Evolutionary conservation across 2,797 vertebrate genomes (phyloP), one percentile per base, ranked within the genome.

Genomic region (Lindbergichthys nudifrons): DNA sequence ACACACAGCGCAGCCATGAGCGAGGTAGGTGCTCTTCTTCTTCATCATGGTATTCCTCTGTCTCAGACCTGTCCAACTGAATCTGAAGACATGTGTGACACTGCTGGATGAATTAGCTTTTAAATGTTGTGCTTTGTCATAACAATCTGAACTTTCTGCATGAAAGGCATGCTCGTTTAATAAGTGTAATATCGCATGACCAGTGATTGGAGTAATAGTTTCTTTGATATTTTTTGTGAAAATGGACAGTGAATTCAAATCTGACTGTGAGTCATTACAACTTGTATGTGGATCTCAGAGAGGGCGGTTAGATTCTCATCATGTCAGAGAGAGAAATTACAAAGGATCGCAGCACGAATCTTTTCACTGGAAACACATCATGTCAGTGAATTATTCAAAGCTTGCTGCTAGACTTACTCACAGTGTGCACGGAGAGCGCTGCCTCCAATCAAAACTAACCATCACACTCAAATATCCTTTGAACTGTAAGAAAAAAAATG

Each of bases 1-100:
- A 62, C 54, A 58, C 80, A 30, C 73, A 47, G 69, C 54, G 63
- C 79, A 86, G 89, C 78, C 88, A 95, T 95, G 94, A 95, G 94
- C 71, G 94, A 94, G 94, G 94, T 95, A 93, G 76, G 93, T 77
- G 58, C 66, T 70, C 46, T 16, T 51, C 46, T 56, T 16, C 48
- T 50, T 47, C 1, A 5, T 9, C 1, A 5, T 10, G 15, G 9
- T 45, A 4, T 1, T 18, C 12, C 14, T 13, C n/a, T 32, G 19
- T 12, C 5, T 13, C 52, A 7, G 32, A 50, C 5, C 21, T 21
- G 23, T 26, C 18, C 12, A 14, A 45, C 39, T 26, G 5, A 61
- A 42, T 14, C 11, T 12, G 66, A 13, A 14, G n/a, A 36, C 32
- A 9, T 36, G 32, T 36, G 32, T 7, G 32, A 36, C 7, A 36